Percentiles rank a stretch among this genome's conserved stretches.
phyloP scores from a whole-genome alignment of 2,888 invertebrate genomes.

The Dolomedes plantarius region DNA sequence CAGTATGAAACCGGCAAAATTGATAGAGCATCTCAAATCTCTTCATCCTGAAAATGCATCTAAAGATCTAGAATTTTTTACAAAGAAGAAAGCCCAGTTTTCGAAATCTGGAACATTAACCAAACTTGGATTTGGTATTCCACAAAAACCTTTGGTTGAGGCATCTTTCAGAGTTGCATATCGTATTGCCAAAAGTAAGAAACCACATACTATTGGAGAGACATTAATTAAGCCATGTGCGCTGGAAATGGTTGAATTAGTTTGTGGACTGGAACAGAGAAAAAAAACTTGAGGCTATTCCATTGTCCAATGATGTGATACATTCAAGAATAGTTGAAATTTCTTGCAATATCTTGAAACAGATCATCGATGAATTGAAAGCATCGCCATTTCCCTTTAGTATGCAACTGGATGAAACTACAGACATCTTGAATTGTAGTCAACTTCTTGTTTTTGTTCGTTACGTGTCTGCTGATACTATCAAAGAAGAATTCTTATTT shows the following conservation, averaged over 20 bases:
- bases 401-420: slow-evolving; percentile 76
- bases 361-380: slow-evolving; percentile 34
- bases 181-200: slow-evolving; percentile 36
- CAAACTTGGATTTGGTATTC: no score
- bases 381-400: slow-evolving; percentile 38
- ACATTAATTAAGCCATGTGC: slow-evolving; percentile 34
- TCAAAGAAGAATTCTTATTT: slow-evolving; percentile 45
- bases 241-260: slow-evolving; percentile 11
- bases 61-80: slow-evolving; percentile 3
- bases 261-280: background rate
- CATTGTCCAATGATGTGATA: slow-evolving; percentile 39
- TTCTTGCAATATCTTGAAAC: slow-evolving; percentile 45
- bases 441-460: slow-evolving; percentile 33
- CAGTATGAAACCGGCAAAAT: slow-evolving; percentile 49
- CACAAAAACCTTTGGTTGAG: slow-evolving; percentile 2
- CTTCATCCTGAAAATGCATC: slow-evolving; percentile 36
- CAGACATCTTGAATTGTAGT: slow-evolving; percentile 74
- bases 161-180: slow-evolving; percentile 36
- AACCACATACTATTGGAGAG: slow-evolving; percentile 44
- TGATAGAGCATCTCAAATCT: slow-evolving; percentile 28
- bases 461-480: slow-evolving; percentile 27
- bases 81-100: no score
- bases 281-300: slow-evolving; percentile 44
- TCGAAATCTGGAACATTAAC: no score
- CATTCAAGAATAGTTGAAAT: slow-evolving; percentile 43